Evolutionary conservation across 2,797 vertebrate species (phyloP).

Genomic region (Cetoscarus ocellatus): DNA sequence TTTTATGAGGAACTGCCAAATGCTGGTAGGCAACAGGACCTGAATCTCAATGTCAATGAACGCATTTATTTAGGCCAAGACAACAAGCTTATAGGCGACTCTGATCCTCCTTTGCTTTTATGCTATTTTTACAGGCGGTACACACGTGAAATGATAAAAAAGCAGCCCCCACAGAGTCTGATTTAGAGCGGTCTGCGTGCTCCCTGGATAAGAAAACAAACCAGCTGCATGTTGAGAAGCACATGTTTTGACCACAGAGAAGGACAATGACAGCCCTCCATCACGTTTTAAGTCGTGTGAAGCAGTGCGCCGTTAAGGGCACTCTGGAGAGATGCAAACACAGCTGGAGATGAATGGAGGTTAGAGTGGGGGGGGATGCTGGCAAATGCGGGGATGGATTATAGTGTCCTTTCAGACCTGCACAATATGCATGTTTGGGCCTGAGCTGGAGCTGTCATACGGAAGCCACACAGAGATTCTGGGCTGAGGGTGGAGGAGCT

Average conservation of each 20-base stretch:
- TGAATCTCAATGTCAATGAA: slow-evolving; percentile 70
- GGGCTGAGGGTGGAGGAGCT: slow-evolving; percentile 27
- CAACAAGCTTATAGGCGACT: slow-evolving; percentile 31
- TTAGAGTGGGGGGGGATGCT: slow-evolving; percentile 53
- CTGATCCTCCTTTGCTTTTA: slow-evolving; percentile 31
- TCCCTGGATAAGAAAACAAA: slow-evolving; percentile 65
- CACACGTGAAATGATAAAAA: slow-evolving; percentile 68
- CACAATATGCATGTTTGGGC: slow-evolving; percentile 80
- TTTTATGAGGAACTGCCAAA: slow-evolving; percentile 68
- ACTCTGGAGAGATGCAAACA: slow-evolving; percentile 71
- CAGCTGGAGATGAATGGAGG: slow-evolving; percentile 74
- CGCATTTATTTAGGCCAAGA: slow-evolving; percentile 55
- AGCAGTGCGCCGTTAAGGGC: slow-evolving; percentile 62
- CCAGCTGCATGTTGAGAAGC: slow-evolving; percentile 40
- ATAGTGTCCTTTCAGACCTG: slow-evolving; percentile 78
- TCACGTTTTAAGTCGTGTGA: slow-evolving; percentile 67
- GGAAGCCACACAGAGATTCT: slow-evolving; percentile 60
- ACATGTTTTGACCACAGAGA: slow-evolving; percentile 68
- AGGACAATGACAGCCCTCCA: slow-evolving; percentile 72
- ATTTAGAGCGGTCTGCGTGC: slow-evolving; percentile 36
- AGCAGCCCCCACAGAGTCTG: slow-evolving; percentile 26
- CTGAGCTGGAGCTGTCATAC: slow-evolving; percentile 64
- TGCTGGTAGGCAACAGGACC: slow-evolving; percentile 58
- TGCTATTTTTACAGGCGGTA: slow-evolving; percentile 61
- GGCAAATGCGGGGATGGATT: slow-evolving; percentile 78